Evolutionary conservation across 2,888 invertebrate species (phyloP).

Genomic region (Eupithecia dodoneata): DNA sequence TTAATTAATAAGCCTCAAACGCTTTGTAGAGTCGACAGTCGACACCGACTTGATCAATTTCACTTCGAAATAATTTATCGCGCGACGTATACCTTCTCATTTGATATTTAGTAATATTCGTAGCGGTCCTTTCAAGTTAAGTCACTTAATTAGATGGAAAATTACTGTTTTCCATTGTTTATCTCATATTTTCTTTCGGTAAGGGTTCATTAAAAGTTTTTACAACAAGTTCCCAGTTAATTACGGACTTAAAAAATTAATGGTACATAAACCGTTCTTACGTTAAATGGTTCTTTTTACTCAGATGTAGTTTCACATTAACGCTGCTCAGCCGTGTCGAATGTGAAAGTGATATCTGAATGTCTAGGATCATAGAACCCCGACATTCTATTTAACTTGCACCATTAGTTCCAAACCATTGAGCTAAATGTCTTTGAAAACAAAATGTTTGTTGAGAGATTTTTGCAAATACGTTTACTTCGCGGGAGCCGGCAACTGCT

Average conservation of each 20-base stretch:
- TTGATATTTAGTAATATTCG: constrained; percentile 39
- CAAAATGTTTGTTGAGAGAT: constrained; percentile 60
- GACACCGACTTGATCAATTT: constrained; percentile 50
- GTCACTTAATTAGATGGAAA: constrained; percentile 46
- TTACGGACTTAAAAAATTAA: constrained; percentile 25
- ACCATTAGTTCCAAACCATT: constrained; percentile 35
- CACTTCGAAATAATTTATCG: constrained; percentile 40
- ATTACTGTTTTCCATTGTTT: constrained; percentile 44
- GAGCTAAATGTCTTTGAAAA: constrained; percentile 58
- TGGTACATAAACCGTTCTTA: constrained; percentile 5
- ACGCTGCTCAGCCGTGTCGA: constrained; percentile 26
- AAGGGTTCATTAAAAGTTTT: constrained; percentile 36
- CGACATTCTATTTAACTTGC: constrained; percentile 31
- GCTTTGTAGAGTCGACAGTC: constrained; percentile 26
- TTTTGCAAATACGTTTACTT: constrained; percentile 71
- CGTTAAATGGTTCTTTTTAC: constrained; percentile 5
- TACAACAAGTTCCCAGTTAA: constrained; percentile 35
- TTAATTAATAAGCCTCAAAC: constrained; percentile 38
- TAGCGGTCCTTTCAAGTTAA: constrained; percentile 36
- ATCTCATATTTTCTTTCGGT: constrained; percentile 21
- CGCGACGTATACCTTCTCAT: constrained; percentile 35
- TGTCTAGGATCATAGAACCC: constrained; percentile 26
- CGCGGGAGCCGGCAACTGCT: constrained; percentile 70
- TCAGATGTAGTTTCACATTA: constrained; percentile 12
- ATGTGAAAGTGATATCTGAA: constrained; percentile 15